phyloP scores from a whole-genome alignment of 2,888 invertebrate genomes.

The Cyaniris semiargus region DNA sequence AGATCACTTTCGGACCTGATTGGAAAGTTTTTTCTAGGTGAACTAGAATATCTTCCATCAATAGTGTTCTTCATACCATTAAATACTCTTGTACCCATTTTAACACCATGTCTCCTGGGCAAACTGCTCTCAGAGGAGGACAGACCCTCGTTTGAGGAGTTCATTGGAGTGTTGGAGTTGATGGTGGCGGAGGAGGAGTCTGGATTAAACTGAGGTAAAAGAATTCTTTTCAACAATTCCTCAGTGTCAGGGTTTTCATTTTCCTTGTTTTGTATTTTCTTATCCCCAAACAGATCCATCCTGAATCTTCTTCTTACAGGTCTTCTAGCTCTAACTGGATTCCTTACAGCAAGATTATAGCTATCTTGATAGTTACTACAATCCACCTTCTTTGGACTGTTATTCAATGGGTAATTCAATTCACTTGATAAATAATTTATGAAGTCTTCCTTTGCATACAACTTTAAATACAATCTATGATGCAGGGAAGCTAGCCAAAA shows the following conservation, averaged over 20 bases:
- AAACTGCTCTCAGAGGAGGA: slow-evolving; percentile 77
- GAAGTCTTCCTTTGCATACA: slow-evolving; percentile 86
- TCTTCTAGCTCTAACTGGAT: slow-evolving; percentile 62
- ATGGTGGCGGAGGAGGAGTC: slow-evolving; percentile 52
- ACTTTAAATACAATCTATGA: slow-evolving; percentile 87
- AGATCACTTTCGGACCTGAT: slow-evolving; percentile 65
- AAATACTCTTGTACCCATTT: slow-evolving; percentile 87
- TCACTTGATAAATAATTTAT: slow-evolving; percentile 83
- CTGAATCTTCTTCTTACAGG: slow-evolving; percentile 77
- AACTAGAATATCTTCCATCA: slow-evolving; percentile 53
- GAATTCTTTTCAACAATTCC: slow-evolving; percentile 63
- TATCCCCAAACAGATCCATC: slow-evolving; percentile 73
- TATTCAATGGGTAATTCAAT: slow-evolving; percentile 77
- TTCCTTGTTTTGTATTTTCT: slow-evolving; percentile 84
- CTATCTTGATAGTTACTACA: slow-evolving; percentile 77
- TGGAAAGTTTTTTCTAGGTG: slow-evolving; percentile 53
- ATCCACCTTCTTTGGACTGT: slow-evolving; percentile 56
- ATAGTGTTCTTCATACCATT: slow-evolving; percentile 66
- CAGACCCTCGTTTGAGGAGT: slow-evolving; percentile 70
- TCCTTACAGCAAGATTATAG: slow-evolving; percentile 75
- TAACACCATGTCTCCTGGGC: slow-evolving; percentile 83
- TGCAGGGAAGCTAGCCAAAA: slow-evolving; percentile 89
- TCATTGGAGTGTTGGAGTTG: slow-evolving; percentile 55
- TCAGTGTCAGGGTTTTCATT: slow-evolving; percentile 83
- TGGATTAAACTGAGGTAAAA: slow-evolving; percentile 61